Conservation (phyloP, 2,797 vertebrate genomes). For the Notoglanidium macrostoma region DNA sequence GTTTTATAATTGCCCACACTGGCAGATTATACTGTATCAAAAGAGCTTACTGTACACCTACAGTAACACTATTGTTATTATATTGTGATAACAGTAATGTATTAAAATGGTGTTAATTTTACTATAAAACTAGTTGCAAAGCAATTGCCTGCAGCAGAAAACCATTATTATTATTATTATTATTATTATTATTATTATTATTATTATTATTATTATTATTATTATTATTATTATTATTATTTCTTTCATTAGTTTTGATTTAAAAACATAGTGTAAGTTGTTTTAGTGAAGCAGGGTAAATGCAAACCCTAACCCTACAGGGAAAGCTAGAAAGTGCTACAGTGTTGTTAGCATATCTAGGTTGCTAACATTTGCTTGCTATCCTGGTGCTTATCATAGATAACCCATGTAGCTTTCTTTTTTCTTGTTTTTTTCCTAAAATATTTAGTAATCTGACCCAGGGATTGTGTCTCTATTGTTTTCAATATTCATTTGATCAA, state of each 20-base stretch:
- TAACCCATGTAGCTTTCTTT: not conserved
- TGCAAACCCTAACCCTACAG: not conserved
- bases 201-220: not conserved
- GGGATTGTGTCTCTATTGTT: not conserved
- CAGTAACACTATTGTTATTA: not conserved
- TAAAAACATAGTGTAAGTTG: not conserved
- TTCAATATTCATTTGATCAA: not conserved
- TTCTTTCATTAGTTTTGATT: not conserved
- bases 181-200: not conserved
- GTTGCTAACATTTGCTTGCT: not conserved
- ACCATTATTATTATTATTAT: not conserved
- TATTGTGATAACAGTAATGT: not conserved
- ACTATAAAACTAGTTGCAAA: not conserved
- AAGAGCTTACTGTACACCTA: not conserved
- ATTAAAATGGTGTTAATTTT: not conserved
- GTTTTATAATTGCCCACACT: not conserved
- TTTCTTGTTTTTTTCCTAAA: not conserved
- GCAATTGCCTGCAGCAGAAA: not conserved
- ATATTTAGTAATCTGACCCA: not conserved
- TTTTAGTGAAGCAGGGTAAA: not conserved
- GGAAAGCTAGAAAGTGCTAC: not conserved
- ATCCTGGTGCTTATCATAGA: not conserved
- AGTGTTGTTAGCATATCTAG: not conserved
- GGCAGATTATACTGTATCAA: not conserved
- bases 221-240: not conserved